Percentiles rank a stretch among this genome's conserved stretches.
phyloP scores from a whole-genome alignment of 2,113 vertebrate species.

The Scatophagus argus region DNA sequence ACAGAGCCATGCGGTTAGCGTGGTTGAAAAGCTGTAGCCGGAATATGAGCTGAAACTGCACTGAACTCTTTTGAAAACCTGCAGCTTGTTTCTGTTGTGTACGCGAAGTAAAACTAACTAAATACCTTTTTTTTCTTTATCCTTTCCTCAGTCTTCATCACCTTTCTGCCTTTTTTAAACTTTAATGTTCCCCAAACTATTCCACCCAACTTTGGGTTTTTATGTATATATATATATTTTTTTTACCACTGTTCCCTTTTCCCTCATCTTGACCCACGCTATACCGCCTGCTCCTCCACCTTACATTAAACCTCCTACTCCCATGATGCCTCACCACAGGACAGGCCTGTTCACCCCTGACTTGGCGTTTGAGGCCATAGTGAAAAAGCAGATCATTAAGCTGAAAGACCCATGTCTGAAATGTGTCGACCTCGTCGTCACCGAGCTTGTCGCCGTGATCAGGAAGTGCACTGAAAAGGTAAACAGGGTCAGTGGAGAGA shows the following conservation, averaged over 20 bases:
- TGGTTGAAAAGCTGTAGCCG: background rate
- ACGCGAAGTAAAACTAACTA: constrained; percentile 56
- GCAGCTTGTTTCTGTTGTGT: constrained; percentile 71
- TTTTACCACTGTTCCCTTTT: constrained; percentile 43
- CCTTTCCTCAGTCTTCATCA: constrained; percentile 39
- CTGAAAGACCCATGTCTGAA: constrained; percentile 98
- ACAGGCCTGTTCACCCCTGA: constrained; percentile 98
- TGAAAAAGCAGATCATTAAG: constrained; percentile 99
- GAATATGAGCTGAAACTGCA: background rate
- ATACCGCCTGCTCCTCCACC: constrained; percentile 44
- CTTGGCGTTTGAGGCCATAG: constrained; percentile 97
- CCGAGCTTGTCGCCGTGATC: constrained; percentile 93
- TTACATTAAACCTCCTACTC: constrained; percentile 62
- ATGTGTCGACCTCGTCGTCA: constrained; percentile 96
- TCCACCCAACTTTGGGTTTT: constrained; percentile 24
- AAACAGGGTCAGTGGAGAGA: constrained; percentile 60
- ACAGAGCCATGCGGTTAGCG: background rate
- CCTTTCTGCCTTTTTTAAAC: constrained; percentile 33
- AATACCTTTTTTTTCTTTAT: constrained; percentile 48
- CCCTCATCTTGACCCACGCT: constrained; percentile 26
- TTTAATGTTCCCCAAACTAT: constrained; percentile 14
- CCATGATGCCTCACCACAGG: constrained; percentile 82
- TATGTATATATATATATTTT: no score
- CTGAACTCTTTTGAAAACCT: constrained; percentile 32
- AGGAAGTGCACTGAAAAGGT: constrained; percentile 96